These are phyloP conservation scores for Platichthys stellatus DNA, from an alignment of 2,113 vertebrate genomes.

Conservation along the genomic window DNA sequence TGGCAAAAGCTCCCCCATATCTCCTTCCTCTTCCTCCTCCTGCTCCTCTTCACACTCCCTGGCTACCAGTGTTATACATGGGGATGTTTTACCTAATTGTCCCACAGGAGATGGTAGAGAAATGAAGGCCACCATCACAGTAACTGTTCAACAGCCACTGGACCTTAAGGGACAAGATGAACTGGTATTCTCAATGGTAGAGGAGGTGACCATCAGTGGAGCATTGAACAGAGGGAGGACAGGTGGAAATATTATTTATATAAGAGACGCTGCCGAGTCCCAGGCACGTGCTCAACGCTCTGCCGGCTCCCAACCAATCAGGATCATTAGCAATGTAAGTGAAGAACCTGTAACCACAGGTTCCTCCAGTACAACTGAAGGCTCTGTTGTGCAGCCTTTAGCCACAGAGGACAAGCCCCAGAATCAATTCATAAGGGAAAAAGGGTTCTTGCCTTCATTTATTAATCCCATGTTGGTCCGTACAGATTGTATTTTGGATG, in stretches of 20 bases:
- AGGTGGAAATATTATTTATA: constrained; percentile 91
- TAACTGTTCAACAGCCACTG: constrained; percentile 94
- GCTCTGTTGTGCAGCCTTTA: constrained; percentile 6
- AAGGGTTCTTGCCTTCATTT: constrained; percentile 81
- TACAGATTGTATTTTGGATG: constrained; percentile 80
- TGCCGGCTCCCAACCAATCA: constrained; percentile 88
- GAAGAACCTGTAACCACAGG: constrained; percentile 72
- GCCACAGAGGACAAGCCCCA: constrained; percentile 15
- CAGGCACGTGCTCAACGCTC: constrained; percentile 73
- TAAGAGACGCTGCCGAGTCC: constrained; percentile 88
- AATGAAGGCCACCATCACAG: constrained; percentile 90
- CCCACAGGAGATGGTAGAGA: constrained; percentile 82
- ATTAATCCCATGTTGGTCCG: constrained; percentile 90
- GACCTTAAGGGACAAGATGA: constrained; percentile 95
- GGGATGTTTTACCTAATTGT: constrained; percentile 57
- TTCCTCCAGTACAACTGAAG: background rate
- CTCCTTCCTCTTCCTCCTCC: constrained; percentile 66
- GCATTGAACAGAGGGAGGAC: constrained; percentile 85
- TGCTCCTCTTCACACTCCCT: constrained; percentile 68
- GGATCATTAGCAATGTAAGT: constrained; percentile 93
- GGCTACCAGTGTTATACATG: constrained; percentile 70
- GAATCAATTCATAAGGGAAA: constrained; percentile 45
- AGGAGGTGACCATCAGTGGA: constrained; percentile 93
- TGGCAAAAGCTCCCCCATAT: constrained; percentile 93
- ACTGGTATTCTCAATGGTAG: constrained; percentile 95